A percentile compares a stretch with the other conserved stretches of the same genome.
phyloP scores from a whole-genome alignment of 2,797 vertebrate species.

The Urocyon cinereoargenteus region DNA sequence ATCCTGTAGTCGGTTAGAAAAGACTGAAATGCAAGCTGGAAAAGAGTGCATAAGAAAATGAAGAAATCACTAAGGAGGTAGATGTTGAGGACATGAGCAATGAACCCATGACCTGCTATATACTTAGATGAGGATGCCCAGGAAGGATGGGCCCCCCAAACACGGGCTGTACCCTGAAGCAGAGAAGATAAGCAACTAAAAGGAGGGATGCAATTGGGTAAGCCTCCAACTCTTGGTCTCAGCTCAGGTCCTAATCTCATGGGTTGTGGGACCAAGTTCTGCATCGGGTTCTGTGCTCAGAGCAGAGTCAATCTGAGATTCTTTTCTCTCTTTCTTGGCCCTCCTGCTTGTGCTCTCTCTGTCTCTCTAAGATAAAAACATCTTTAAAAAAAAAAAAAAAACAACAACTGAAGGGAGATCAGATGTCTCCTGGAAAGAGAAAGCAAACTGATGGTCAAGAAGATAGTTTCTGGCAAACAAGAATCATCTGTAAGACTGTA shows the following conservation, averaged over 20 bases:
- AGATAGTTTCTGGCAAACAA: background rate
- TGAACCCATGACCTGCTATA: background rate
- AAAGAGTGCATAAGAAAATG: background rate
- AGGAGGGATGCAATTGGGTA: background rate
- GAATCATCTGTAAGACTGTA: background rate
- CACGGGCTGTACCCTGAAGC: background rate
- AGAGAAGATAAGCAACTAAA: background rate
- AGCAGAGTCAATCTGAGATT: background rate
- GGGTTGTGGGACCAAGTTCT: background rate
- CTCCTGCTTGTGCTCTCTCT: background rate
- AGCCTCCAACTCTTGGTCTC: background rate
- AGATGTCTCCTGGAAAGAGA: background rate
- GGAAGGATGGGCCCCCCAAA: background rate
- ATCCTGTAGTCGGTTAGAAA: background rate
- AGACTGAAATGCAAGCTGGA: background rate
- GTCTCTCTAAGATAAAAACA: background rate
- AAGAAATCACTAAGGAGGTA: background rate
- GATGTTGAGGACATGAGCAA: background rate
- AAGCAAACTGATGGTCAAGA: background rate
- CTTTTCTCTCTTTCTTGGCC: background rate
- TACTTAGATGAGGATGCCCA: background rate
- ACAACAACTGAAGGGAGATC: background rate
- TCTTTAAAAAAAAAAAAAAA: background rate
- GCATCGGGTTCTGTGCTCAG: background rate
- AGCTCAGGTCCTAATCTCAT: background rate